Evolutionary conservation across 2,888 invertebrate species (phyloP), one percentile per base, ranked within the genome.

Genomic region (Acronicta alni): DNA sequence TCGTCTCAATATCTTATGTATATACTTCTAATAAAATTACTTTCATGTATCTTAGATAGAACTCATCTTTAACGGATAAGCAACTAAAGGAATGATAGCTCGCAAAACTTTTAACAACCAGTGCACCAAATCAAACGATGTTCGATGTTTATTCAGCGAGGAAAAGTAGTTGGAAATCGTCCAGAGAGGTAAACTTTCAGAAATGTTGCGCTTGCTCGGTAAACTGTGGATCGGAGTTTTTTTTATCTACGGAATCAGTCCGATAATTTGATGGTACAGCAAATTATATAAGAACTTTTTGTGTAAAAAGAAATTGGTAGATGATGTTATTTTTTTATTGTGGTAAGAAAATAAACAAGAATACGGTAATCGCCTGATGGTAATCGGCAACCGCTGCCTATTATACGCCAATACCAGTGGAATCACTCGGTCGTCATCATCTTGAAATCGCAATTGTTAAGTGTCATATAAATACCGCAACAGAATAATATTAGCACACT

Each of bases 81-180:
- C 8, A 41, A 54, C 41, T 55, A 39, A 46, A 38, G 26, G 42
- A 38, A 20, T 37, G 46, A 57, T 57, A 38, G 32, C 30, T 32
- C 23, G 18, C 54, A 16, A 55, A 71, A 70, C 55, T 67, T 66
- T 45, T 43, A 54, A 57, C 54, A 51, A 56, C 35, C 20, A 60
- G 17, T 41, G 49, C 48, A 57, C 43, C 12, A 9, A 69, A 58
- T 54, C 35, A 61, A 65, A 65, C 62, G n/a, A n/a, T 43, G 59
- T 55, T 39, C n/a, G 35, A 41, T 61, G 53, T 60, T 72, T 62
- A 61, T 72, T 59, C 48, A 26, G 45, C 17, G 2, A 8, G 38
- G 45, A 42, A 72, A 68, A 47, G 57, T 68, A 65, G 39, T 69
- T 75, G 69, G 58, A 59, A 57, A 54, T 57, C 7, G 44, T 56